Conservation (phyloP, 2,797 vertebrate species). For the Hypotaenidia okinawae region DNA sequence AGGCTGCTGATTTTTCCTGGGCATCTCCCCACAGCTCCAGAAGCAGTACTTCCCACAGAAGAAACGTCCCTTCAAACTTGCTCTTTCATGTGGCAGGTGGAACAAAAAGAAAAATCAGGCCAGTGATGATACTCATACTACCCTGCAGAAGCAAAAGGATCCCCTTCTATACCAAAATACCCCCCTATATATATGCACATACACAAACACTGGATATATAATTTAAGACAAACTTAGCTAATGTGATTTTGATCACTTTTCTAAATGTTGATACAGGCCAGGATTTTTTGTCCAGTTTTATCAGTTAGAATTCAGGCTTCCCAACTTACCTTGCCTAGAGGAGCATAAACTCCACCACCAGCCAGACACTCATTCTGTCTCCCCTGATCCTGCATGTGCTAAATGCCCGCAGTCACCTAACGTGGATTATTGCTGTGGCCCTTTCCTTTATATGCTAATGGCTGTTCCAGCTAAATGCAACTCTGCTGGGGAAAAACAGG, state of each 20-base stretch:
- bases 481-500: neutral
- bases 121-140: neutral
- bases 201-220: neutral
- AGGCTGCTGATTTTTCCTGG: neutral
- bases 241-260: neutral
- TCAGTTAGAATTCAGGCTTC: neutral
- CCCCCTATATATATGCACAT: rapidly evolving
- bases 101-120: neutral
- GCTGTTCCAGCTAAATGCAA: neutral
- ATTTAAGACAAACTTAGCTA: neutral
- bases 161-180: neutral
- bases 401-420: neutral
- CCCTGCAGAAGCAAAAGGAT: neutral
- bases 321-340: neutral
- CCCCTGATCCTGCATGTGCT: too few relatives aligned
- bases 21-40: neutral
- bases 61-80: neutral
- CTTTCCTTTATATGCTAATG: neutral
- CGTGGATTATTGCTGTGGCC: neutral
- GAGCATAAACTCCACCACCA: neutral
- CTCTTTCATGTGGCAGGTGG: neutral
- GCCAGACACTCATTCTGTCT: neutral
- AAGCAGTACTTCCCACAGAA: neutral
- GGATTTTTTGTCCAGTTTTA: neutral
- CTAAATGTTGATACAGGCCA: neutral